Conservation (phyloP, 2,888 invertebrate genomes). For the Leistus spinibarbis region DNA sequence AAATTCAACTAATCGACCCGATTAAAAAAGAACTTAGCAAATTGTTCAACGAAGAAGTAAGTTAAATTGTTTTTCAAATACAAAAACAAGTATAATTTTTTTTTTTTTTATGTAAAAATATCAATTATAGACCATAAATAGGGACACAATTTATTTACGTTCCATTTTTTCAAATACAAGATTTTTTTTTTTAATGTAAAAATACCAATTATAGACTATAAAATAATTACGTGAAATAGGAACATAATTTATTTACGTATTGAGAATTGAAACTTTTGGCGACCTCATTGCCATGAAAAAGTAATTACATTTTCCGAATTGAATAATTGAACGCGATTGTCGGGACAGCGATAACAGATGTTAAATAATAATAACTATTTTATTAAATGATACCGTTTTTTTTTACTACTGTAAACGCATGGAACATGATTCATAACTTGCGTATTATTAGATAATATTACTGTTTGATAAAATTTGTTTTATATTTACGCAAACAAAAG, state of each 20-base stretch:
- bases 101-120: background rate
- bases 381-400: background rate
- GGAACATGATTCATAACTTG: background rate
- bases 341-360: background rate
- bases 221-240: background rate
- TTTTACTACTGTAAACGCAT: background rate
- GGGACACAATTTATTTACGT: too few relatives aligned
- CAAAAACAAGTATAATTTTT: background rate
- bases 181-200: background rate
- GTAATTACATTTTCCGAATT: slow-evolving; percentile 18
- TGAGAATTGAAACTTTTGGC: slow-evolving; percentile 14
- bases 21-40: slow-evolving; percentile 95
- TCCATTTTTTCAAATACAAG: background rate
- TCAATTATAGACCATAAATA: background rate
- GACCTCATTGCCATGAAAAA: slow-evolving; percentile 15
- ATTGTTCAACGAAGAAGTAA: slow-evolving; percentile 97
- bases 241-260: background rate
- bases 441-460: too few relatives aligned
- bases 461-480: too few relatives aligned
- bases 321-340: slow-evolving; percentile 11
- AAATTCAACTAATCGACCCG: slow-evolving; percentile 97
- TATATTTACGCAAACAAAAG: too few relatives aligned
- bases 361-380: background rate
- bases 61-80: slow-evolving; percentile 46
- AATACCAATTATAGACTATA: background rate